These are phyloP conservation scores for Pampusana beccarii DNA, from an alignment of 2,113 vertebrate genomes.

Conservation along the genomic window DNA sequence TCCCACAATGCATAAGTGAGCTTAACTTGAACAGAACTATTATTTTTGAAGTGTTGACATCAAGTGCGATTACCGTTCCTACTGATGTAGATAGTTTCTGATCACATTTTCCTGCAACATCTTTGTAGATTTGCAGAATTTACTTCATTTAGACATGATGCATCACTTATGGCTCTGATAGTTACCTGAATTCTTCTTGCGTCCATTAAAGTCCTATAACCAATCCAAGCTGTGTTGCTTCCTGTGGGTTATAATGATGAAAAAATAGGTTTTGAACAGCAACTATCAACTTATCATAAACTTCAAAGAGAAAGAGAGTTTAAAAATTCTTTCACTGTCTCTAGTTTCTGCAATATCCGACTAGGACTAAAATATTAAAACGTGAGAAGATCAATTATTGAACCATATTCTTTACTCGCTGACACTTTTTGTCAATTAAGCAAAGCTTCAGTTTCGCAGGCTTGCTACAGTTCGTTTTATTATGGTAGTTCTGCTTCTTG, in stretches of 20 bases:
- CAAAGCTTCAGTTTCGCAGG: not conserved
- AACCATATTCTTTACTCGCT: slow-evolving; percentile 62
- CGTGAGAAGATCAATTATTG: slow-evolving; percentile 72
- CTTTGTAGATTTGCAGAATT: not conserved
- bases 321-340: slow-evolving; percentile 14
- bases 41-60: not conserved
- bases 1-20: not conserved
- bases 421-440: slow-evolving; percentile 59
- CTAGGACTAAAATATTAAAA: slow-evolving; percentile 72
- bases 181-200: not conserved
- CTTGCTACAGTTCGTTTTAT: slow-evolving; percentile 15
- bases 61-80: not conserved
- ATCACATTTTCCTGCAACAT: not conserved
- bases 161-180: not conserved
- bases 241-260: slow-evolving; percentile 26
- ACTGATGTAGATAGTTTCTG: not conserved
- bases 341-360: slow-evolving; percentile 18
- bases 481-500: not conserved
- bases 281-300: slow-evolving; percentile 37
- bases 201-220: slow-evolving; percentile 30
- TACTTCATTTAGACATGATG: not conserved
- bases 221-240: not conserved
- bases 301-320: slow-evolving; percentile 54
- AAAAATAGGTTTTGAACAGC: slow-evolving; percentile 10
- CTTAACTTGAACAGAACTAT: not conserved